A percentile compares a stretch with the other conserved stretches of the same genome.
Evolutionary conservation across 2,888 invertebrate species (phyloP).

Genomic region (Netelia melanura): DNA sequence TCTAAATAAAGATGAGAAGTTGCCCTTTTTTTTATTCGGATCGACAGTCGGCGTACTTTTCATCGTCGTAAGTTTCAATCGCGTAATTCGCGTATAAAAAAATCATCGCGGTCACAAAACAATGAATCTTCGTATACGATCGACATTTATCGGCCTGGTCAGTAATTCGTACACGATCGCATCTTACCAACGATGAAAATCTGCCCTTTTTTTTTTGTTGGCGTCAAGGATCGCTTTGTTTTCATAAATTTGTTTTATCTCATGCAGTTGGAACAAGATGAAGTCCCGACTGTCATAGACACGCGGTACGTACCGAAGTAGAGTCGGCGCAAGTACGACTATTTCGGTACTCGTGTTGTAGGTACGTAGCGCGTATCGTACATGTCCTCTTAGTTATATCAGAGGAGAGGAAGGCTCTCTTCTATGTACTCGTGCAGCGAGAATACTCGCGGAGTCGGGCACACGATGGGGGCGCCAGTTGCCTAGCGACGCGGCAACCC

Average conservation of each 20-base stretch:
- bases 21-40: too few species aligned
- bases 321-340: not conserved
- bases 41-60: too few species aligned
- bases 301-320: constrained; percentile 4
- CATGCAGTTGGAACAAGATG: constrained; percentile 19
- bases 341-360: constrained; percentile 43
- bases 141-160: too few species aligned
- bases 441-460: constrained; percentile 60
- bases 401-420: constrained; percentile 12
- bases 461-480: constrained; percentile 78
- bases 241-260: not conserved
- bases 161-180: too few species aligned
- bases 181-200: too few species aligned
- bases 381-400: constrained; percentile 41
- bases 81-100: too few species aligned
- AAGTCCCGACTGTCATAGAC: constrained; percentile 20
- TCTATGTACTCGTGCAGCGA: constrained; percentile 7
- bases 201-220: too few species aligned
- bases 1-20: too few species aligned
- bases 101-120: too few species aligned
- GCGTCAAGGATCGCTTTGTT: too few species aligned
- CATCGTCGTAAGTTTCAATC: too few species aligned
- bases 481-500: constrained; percentile 77
- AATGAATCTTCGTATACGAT: too few species aligned
- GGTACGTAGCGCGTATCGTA: not conserved